Conservation (phyloP, 1,140 invertebrate species). For the Trichogramma pretiosum region DNA sequence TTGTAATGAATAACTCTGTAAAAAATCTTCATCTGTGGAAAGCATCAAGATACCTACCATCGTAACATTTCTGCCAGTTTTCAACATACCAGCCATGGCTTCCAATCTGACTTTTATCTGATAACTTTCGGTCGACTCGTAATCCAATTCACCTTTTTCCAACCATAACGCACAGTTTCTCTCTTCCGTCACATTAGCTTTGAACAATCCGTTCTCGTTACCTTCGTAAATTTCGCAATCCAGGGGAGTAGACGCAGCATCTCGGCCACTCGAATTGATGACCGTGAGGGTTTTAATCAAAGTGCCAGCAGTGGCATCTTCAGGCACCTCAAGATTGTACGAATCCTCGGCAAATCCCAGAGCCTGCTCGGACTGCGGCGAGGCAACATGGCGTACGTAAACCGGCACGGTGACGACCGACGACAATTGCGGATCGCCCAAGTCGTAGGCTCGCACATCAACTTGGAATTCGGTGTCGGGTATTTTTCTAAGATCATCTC, state of each 20-base stretch:
- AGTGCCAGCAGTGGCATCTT: slow-evolving; percentile 61
- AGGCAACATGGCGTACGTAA: slow-evolving; percentile 71
- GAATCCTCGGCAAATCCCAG: slow-evolving; percentile 74
- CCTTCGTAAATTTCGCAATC: slow-evolving; percentile 64
- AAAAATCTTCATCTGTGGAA: not conserved
- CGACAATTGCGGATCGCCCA: slow-evolving; percentile 73
- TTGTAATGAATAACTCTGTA: not conserved
- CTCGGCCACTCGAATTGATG: slow-evolving; percentile 59
- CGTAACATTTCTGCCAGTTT: slow-evolving; percentile 61
- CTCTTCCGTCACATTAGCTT: slow-evolving; percentile 63
- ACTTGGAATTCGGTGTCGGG: slow-evolving; percentile 77
- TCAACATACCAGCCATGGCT: slow-evolving; percentile 67
- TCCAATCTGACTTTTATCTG: slow-evolving; percentile 66
- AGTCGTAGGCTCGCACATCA: slow-evolving; percentile 77
- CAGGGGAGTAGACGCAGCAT: slow-evolving; percentile 53
- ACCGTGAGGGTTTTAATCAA: slow-evolving; percentile 64
- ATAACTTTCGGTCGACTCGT: slow-evolving; percentile 63
- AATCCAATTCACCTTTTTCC: slow-evolving; percentile 60
- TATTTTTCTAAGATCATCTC: slow-evolving; percentile 76
- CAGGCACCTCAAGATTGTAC: slow-evolving; percentile 70
- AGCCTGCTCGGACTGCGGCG: slow-evolving; percentile 57
- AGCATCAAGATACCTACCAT: slow-evolving; percentile 36
- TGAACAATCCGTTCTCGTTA: slow-evolving; percentile 62
- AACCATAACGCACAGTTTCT: slow-evolving; percentile 70
- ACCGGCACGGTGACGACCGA: slow-evolving; percentile 71